Conservation (phyloP, 2,113 vertebrate genomes). For the Cinclus cinclus region DNA sequence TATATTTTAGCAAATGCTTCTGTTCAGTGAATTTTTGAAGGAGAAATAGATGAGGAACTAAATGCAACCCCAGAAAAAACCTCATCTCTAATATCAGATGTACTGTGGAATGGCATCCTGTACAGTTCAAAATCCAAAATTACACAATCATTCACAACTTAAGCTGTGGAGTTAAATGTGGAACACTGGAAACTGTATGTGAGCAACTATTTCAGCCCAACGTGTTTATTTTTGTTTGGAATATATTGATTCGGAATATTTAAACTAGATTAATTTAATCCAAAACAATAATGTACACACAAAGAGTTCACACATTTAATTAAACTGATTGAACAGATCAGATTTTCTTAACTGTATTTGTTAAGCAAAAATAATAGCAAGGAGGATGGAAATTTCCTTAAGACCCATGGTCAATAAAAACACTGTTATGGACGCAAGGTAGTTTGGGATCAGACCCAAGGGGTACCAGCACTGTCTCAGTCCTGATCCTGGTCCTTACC, state of each 20-base stretch:
- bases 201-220: background rate
- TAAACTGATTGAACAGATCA: background rate
- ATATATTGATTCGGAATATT: background rate
- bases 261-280: background rate
- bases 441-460: background rate
- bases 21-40: background rate
- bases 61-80: background rate
- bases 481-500: too few species aligned
- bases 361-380: background rate
- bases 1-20: background rate
- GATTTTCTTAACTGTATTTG: background rate
- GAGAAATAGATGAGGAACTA: background rate
- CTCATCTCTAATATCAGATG: background rate
- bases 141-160: background rate
- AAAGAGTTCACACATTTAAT: background rate
- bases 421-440: background rate
- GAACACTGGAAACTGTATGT: background rate
- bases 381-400: background rate
- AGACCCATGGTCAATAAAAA: background rate
- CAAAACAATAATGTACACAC: background rate
- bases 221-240: background rate
- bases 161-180: background rate
- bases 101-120: background rate
- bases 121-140: background rate
- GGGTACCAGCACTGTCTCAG: background rate